Base-by-base conservation (phyloP, 2,113 vertebrate genomes). In the Corythoichthys haematopterus region DNA sequence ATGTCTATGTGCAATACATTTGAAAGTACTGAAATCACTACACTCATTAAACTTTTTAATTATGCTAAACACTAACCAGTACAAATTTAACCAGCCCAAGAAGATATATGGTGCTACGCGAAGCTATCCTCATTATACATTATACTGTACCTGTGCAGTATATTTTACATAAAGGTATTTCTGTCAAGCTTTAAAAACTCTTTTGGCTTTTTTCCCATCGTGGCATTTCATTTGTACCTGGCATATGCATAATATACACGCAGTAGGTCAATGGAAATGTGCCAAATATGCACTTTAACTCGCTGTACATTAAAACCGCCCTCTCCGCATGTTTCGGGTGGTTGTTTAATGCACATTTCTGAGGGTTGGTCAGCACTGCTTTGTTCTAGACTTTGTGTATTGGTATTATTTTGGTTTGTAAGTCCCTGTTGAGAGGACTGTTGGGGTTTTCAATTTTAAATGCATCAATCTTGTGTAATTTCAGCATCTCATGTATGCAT, bases 181-280 rank as follows among this genome's bases (percentile, higher is more conserved):
- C 20, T 62, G 60, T 46, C 60, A 62, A 46, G 60, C 11, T 33
- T 43, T 62, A 33, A 62, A 62, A 46, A 46, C 40, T 28, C 1
- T 62, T 46, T 62, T 62, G 60, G 43, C 60, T 62, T 62, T 62
- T 62, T 46, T 62, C 60, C 60, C 37, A 61, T 46, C 45, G n/a
- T 46, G 43, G 33, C 60, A 62, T 62, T 62, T 62, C 20, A 46
- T 46, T 62, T 47, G 43, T 20, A 62, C 20, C 20, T 62, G 20
- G 11, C 2, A 20, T 46, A 63, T 63, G 36, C 10, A 48, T 64
- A n/a, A 13, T n/a, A 40, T 59, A 55, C 56, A 65, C 48, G 28
- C n/a, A 56, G 5, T 52, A 12, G 43, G 16, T 48, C 2, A 35
- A 38, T 64, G 61, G 6, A 62, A 62, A 62, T 47, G 43, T 62